Evolutionary conservation across 2,888 invertebrate species (phyloP).

Genomic region (Cerastis leucographa): DNA sequence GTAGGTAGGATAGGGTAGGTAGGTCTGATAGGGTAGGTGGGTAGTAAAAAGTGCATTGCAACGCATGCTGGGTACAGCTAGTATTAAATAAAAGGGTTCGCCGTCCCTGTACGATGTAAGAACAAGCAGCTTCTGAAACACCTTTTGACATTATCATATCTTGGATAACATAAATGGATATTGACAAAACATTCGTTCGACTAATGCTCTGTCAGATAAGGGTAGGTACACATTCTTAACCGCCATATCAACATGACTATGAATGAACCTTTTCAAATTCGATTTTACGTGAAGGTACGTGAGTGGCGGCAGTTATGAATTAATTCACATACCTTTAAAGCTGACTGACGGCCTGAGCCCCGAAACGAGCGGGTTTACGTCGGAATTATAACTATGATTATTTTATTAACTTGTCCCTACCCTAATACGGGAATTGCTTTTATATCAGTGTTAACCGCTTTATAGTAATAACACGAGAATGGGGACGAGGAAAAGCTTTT

Average conservation of each 20-base stretch:
- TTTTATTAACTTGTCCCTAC: slow-evolving; percentile 51
- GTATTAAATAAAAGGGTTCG: not conserved
- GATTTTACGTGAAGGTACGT: slow-evolving; percentile 43
- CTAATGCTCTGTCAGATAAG: slow-evolving; percentile 17
- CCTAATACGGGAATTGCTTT: slow-evolving; percentile 44
- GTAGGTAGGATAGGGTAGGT: too few species aligned
- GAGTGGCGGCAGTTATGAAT: slow-evolving; percentile 57
- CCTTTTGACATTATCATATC: not conserved
- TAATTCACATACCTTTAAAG: slow-evolving; percentile 66
- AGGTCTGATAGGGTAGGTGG: too few species aligned
- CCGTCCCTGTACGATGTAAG: not conserved
- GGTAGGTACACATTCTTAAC: slow-evolving; percentile 14
- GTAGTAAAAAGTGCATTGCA: too few species aligned
- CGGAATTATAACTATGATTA: slow-evolving; percentile 53
- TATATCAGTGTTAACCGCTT: slow-evolving; percentile 30
- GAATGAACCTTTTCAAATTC: slow-evolving; percentile 61
- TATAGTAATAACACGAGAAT: slow-evolving; percentile 30
- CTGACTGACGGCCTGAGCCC: slow-evolving; percentile 51
- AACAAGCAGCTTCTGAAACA: not conserved
- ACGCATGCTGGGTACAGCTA: too few species aligned
- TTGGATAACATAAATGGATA: not conserved
- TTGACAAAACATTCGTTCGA: slow-evolving; percentile 1
- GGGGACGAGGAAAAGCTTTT: slow-evolving; percentile 33
- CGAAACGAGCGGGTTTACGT: slow-evolving; percentile 45
- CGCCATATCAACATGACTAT: slow-evolving; percentile 39